Evolutionary conservation across 2,113 vertebrate genomes (phyloP).

Genomic region (Eonycteris spelaea): DNA sequence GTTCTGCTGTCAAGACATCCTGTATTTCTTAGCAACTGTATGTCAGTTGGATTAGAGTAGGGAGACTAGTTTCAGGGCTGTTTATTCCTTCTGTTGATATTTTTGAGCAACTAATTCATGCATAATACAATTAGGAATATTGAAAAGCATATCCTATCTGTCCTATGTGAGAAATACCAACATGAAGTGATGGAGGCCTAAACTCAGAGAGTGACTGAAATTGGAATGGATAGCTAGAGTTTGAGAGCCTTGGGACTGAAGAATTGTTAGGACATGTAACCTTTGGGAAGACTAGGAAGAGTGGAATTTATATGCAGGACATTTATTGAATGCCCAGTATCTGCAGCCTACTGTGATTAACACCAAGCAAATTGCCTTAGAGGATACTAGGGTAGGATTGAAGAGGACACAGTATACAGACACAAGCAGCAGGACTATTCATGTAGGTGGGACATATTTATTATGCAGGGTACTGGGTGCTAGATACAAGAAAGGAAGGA

Average conservation of each 20-base stretch:
- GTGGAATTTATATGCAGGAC: conserved; percentile 9
- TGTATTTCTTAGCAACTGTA: conserved; percentile 17
- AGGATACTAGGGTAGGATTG: neutral
- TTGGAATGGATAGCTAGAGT: neutral
- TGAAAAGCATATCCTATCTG: neutral
- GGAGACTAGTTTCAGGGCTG: conserved; percentile 16
- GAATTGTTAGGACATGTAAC: neutral
- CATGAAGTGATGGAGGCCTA: neutral
- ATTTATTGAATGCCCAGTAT: neutral
- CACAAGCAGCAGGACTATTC: neutral
- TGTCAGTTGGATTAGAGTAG: neutral
- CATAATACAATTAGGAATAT: conserved; percentile 11
- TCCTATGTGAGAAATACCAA: conserved; percentile 2
- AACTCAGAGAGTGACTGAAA: neutral
- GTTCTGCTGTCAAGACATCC: conserved; percentile 6
- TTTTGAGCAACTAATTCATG: neutral
- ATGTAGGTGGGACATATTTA: neutral
- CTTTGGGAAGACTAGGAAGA: neutral
- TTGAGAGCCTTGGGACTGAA: neutral
- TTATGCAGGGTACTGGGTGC: neutral
- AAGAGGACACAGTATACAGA: neutral
- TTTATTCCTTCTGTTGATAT: conserved; percentile 31
- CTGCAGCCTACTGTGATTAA: neutral
- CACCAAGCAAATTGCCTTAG: neutral
- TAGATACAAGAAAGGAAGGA: neutral